Evolutionary conservation across 1,140 invertebrate genomes (phyloP).

Genomic region (Elymnias hypermnestra): DNA sequence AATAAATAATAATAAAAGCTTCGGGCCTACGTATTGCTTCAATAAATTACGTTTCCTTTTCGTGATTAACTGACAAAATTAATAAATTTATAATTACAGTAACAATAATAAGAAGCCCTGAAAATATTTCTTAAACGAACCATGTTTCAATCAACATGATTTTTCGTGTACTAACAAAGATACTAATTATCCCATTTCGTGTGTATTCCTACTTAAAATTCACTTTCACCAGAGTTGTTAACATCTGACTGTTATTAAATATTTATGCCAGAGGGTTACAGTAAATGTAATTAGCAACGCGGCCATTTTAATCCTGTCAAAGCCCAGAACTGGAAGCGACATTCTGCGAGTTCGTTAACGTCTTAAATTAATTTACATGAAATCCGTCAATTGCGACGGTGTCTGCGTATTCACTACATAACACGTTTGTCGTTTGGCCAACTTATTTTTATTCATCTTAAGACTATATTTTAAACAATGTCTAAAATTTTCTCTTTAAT

Average conservation of each 20-base stretch:
- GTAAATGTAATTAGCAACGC: conserved; percentile 36
- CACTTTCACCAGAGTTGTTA: conserved; percentile 3
- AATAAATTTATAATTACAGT: too few relatives aligned
- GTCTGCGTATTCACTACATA: background rate
- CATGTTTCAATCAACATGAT: too few relatives aligned
- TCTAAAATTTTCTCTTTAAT: too few relatives aligned
- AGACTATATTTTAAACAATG: conserved; percentile 4
- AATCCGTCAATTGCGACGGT: conserved; percentile 38
- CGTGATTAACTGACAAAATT: too few relatives aligned
- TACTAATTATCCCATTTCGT: too few relatives aligned
- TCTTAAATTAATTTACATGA: conserved; percentile 47
- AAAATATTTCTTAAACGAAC: too few relatives aligned
- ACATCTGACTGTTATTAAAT: conserved; percentile 16
- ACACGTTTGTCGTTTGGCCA: conserved; percentile 2
- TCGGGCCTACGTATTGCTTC: too few relatives aligned
- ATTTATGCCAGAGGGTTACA: conserved; percentile 29
- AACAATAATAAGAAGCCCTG: too few relatives aligned
- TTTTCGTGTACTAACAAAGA: too few relatives aligned
- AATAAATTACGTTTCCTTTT: too few relatives aligned
- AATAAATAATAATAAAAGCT: too few relatives aligned
- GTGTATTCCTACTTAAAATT: conserved; percentile 5
- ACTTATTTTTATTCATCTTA: conserved; percentile 12
- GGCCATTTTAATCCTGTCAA: conserved; percentile 37
- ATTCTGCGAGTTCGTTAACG: conserved; percentile 37
- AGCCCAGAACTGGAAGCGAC: conserved; percentile 31